Base-by-base conservation (phyloP, 2,113 vertebrate species). In the Pholis gunnellus region DNA sequence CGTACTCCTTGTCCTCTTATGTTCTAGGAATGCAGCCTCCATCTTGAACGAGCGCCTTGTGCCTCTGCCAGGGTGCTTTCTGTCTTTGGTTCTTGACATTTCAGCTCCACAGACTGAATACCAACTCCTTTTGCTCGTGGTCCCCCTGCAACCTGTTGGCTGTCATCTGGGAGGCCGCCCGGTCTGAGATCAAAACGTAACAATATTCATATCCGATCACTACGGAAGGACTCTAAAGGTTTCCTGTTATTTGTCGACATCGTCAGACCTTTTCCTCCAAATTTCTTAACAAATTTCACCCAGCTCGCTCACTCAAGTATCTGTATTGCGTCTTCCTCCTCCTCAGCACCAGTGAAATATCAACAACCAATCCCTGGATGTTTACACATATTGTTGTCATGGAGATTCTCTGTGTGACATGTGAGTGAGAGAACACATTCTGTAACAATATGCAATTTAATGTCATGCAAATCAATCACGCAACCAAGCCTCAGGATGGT, bases 1-100 rank as follows among this genome's bases (percentile, higher is more conserved):
- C 20, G 57, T 94, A 48, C 27, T 56, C n/a, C 50, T 50, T 40
- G 22, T 57, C 29, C 60, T 66, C 56, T 60, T 60, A 42, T 92
- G 31, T 85, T 89, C 10, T 44, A 61, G 36, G 70, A 83, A 52
- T 65, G 40, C 13, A 68, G 67, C n/a, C 29, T 79, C 11, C 31
- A 79, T 67, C 54, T 29, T 50, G 48, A 50, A 10, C 52, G 22
- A 38, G 68, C 68, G 36, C 48, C 22, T 5, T 9, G 31, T 38
- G 66, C 66, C 17, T 29, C 27, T 44, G n/a, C 6, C 20, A 54
- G 29, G 64, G 72, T 9, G 70, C 10, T 8, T 52, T 9, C 2
- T 27, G 6, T 9, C 27, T 84, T 74, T 81, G 90, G 34, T 82
- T 75, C 5, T 20, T 61, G 5, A 29, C 5, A 9, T 52, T 56